Evolutionary conservation across 2,888 invertebrate species (phyloP).

Genomic region (Spisula subtruncata): DNA sequence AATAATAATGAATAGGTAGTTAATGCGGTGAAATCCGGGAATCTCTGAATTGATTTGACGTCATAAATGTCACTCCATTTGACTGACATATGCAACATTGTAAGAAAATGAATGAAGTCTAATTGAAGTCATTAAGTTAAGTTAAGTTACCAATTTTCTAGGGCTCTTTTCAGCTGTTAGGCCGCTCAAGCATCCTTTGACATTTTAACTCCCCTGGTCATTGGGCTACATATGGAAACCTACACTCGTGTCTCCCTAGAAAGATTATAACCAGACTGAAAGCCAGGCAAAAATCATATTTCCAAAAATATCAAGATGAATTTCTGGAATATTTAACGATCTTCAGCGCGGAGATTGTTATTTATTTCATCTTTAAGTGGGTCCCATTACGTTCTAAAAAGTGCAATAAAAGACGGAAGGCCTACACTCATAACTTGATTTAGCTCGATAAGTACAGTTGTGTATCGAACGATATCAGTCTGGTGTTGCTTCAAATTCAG

Average conservation of each 20-base stretch:
- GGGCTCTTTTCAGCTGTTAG: too few species aligned
- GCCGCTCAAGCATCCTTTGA: too few species aligned
- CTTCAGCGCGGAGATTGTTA: too few species aligned
- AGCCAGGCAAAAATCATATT: neutral
- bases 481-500: too few species aligned
- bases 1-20: neutral
- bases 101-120: neutral
- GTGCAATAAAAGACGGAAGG: neutral
- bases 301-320: neutral
- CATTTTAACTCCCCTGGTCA: too few species aligned
- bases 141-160: too few species aligned
- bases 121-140: neutral
- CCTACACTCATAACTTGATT: too few species aligned
- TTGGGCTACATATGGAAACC: too few species aligned
- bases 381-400: neutral
- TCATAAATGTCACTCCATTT: constrained; percentile 14
- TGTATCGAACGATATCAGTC: too few species aligned
- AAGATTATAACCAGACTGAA: neutral
- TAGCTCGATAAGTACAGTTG: too few species aligned
- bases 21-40: neutral
- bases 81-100: constrained; percentile 12
- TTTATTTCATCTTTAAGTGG: neutral
- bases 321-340: neutral
- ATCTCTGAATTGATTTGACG: too few species aligned
- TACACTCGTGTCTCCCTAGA: too few species aligned